These are phyloP conservation scores for Villa cingulata DNA, from an alignment of 2,888 invertebrate genomes.

Conservation along the genomic window DNA sequence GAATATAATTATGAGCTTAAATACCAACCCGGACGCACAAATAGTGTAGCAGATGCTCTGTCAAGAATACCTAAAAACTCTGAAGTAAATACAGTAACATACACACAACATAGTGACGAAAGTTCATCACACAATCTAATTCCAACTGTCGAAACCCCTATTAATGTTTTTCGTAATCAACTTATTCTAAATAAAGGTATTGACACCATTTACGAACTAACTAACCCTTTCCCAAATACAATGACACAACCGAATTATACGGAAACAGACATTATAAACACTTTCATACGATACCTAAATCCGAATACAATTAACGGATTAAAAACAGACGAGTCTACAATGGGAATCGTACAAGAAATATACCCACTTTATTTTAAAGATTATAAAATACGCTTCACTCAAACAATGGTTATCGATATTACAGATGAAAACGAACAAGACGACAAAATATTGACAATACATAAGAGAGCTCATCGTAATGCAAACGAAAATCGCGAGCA, in stretches of 20 bases:
- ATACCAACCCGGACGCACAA: conserved; percentile 9
- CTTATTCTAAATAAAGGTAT: background rate
- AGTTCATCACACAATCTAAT: background rate
- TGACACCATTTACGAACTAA: background rate
- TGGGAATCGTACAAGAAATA: conserved; percentile 1
- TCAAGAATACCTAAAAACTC: conserved; percentile 4
- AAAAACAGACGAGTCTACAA: background rate
- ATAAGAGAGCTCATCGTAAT: conserved; percentile 9
- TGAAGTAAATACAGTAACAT: background rate
- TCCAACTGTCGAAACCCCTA: background rate
- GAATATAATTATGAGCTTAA: conserved; percentile 10
- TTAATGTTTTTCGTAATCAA: background rate
- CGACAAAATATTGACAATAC: conserved; percentile 8
- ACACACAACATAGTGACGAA: background rate
- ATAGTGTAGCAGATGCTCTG: conserved; percentile 10
- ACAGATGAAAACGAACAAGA: conserved; percentile 7
- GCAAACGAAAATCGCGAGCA: conserved; percentile 4
- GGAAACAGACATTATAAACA: background rate
- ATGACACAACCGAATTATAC: background rate
- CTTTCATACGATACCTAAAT: conserved; percentile 1
- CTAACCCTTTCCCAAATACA: background rate
- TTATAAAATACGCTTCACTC: conserved; percentile 5
- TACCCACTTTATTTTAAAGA: background rate
- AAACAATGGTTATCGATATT: conserved; percentile 8
- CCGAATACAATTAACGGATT: background rate